These are phyloP conservation scores for Carabus problematicus DNA, from an alignment of 2,888 invertebrate species.

Conservation along the genomic window DNA sequence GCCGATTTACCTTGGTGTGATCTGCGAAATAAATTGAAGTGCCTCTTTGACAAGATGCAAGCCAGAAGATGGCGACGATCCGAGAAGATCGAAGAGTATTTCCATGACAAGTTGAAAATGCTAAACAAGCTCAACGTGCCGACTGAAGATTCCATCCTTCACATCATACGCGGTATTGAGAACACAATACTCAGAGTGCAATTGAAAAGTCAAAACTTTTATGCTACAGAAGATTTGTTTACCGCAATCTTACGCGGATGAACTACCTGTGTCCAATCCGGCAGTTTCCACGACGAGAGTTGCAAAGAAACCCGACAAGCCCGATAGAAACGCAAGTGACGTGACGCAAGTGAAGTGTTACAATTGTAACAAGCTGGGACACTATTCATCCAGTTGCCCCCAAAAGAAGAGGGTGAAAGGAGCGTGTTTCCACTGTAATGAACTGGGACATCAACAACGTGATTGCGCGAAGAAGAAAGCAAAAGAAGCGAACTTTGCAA, in stretches of 20 bases:
- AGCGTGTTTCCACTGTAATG: not conserved
- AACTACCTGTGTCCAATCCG: not conserved
- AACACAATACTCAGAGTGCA: conserved; percentile 7
- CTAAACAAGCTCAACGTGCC: not conserved
- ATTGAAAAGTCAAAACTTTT: not conserved
- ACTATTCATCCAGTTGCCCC: conserved; percentile 8
- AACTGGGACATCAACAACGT: not conserved
- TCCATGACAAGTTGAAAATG: conserved; percentile 1
- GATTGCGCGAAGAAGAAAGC: conserved; percentile 2
- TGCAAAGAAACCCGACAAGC: not conserved
- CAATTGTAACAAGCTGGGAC: conserved; percentile 10
- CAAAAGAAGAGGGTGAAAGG: not conserved
- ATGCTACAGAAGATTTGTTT: not conserved
- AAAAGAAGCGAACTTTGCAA: not conserved
- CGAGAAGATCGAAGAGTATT: conserved; percentile 18
- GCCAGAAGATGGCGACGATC: conserved; percentile 3
- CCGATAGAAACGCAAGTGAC: not conserved
- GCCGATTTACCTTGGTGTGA: not conserved
- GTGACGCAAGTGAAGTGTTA: not conserved
- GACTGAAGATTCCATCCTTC: not conserved
- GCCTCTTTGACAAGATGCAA: not conserved
- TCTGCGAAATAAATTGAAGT: not conserved
- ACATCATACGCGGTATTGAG: conserved; percentile 1
- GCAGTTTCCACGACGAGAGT: not conserved
- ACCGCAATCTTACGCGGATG: not conserved